Evolutionary conservation across 2,888 invertebrate genomes (phyloP).

Genomic region (Leptinotarsa haldemani): DNA sequence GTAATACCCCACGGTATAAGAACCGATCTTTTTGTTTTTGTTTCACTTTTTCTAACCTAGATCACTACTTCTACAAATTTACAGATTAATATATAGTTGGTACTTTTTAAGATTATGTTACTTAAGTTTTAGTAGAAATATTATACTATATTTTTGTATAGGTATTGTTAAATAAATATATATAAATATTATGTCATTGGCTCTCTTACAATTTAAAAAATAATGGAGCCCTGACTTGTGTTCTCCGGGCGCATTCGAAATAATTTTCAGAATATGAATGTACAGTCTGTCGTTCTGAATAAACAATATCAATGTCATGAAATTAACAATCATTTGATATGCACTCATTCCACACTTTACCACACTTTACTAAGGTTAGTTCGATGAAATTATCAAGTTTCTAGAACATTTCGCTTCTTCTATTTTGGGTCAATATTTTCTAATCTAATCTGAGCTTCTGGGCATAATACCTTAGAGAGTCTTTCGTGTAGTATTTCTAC

Average conservation of each 20-base stretch:
- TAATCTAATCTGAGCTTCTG: too few species aligned
- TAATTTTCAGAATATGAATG: conserved; percentile 12
- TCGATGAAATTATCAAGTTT: not conserved
- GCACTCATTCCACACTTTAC: conserved; percentile 3
- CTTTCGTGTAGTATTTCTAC: too few species aligned
- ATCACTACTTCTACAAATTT: conserved; percentile 61
- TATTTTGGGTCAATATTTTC: not conserved
- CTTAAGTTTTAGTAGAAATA: conserved; percentile 65
- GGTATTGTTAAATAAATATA: conserved; percentile 62
- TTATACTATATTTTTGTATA: conserved; percentile 62
- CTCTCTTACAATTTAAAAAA: conserved; percentile 54
- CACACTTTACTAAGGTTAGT: not conserved
- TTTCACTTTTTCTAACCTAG: conserved; percentile 52
- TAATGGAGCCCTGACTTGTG: conserved; percentile 47
- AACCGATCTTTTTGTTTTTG: conserved; percentile 51
- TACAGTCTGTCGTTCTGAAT: not conserved
- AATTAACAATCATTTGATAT: conserved; percentile 17
- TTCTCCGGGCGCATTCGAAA: conserved; percentile 35
- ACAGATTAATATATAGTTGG: conserved; percentile 71
- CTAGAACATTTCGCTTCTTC: not conserved
- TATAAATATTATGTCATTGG: conserved; percentile 60
- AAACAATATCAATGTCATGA: conserved; percentile 17
- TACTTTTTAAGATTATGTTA: conserved; percentile 72
- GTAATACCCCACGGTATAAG: conserved; percentile 51
- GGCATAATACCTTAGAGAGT: too few species aligned